A percentile compares a stretch with the other conserved stretches of the same genome.
Evolutionary conservation across 2,113 vertebrate species (phyloP).

Genomic region (Ciconia boyciana): DNA sequence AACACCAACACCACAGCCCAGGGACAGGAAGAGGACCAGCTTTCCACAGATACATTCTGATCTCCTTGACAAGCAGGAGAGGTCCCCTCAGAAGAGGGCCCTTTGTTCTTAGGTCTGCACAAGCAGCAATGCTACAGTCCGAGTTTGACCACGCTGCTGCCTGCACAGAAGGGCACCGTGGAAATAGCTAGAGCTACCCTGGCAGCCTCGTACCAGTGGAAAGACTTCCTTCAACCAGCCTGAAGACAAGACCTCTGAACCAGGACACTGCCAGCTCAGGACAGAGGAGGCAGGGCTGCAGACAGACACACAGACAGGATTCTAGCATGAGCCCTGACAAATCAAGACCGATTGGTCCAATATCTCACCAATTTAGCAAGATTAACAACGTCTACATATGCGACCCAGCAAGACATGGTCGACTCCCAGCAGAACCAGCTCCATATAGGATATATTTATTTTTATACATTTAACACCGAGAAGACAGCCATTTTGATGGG

Average conservation of each 20-base stretch:
- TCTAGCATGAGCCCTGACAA: not conserved
- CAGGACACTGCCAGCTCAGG: not conserved
- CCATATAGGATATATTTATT: constrained; percentile 17
- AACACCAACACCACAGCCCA: not conserved
- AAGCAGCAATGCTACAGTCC: not conserved
- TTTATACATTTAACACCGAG: not conserved
- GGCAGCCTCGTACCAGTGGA: not conserved
- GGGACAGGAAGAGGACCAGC: not conserved
- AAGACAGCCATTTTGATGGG: not conserved
- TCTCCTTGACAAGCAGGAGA: not conserved
- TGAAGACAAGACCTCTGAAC: not conserved
- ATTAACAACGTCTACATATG: not conserved
- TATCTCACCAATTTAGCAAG: not conserved
- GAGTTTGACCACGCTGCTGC: not conserved
- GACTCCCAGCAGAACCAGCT: not conserved
- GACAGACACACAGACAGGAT: not conserved
- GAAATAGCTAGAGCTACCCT: not conserved
- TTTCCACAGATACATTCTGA: not conserved
- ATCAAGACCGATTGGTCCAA: not conserved
- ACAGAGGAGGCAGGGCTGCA: not conserved
- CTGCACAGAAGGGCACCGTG: not conserved
- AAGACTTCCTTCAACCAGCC: not conserved
- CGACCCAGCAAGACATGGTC: not conserved
- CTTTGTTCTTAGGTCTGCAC: not conserved
- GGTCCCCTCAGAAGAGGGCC: not conserved